Conservation (phyloP, 1,140 invertebrate genomes). For the Euura saliciscinereae region DNA sequence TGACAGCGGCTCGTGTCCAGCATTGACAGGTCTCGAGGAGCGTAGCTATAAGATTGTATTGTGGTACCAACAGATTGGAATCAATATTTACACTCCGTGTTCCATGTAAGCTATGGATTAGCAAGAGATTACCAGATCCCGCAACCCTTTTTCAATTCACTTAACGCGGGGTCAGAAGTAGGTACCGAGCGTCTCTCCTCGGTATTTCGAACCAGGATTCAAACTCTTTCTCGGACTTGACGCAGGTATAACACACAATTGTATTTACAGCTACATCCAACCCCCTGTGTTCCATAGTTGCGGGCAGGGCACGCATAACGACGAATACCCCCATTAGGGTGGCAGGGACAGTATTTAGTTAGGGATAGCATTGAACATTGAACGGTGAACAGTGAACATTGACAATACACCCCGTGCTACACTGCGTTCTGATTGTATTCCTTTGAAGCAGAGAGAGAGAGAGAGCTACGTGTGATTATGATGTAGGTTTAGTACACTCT, state of each 20-base stretch:
- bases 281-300: background rate
- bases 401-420: slow-evolving; percentile 39
- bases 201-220: slow-evolving; percentile 17
- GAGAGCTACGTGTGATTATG: slow-evolving; percentile 34
- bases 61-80: slow-evolving; percentile 46
- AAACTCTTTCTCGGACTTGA: background rate
- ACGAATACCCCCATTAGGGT: slow-evolving; percentile 2
- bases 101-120: slow-evolving; percentile 47
- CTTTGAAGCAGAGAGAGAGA: slow-evolving; percentile 22
- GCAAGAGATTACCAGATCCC: slow-evolving; percentile 32
- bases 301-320: background rate
- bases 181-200: slow-evolving; percentile 3
- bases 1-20: slow-evolving; percentile 40
- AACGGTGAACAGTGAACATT: background rate
- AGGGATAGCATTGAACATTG: slow-evolving; percentile 33
- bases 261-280: too few species aligned
- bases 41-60: slow-evolving; percentile 29
- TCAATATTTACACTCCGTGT: slow-evolving; percentile 52
- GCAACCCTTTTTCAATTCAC: slow-evolving; percentile 44
- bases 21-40: slow-evolving; percentile 17
- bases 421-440: slow-evolving; percentile 40
- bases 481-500: slow-evolving; percentile 33
- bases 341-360: slow-evolving; percentile 37
- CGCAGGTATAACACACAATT: background rate
- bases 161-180: slow-evolving; percentile 15